Percentiles rank a stretch among this genome's conserved stretches.
Conservation (phyloP, 2,888 invertebrate species). For the Rapana venosa region DNA sequence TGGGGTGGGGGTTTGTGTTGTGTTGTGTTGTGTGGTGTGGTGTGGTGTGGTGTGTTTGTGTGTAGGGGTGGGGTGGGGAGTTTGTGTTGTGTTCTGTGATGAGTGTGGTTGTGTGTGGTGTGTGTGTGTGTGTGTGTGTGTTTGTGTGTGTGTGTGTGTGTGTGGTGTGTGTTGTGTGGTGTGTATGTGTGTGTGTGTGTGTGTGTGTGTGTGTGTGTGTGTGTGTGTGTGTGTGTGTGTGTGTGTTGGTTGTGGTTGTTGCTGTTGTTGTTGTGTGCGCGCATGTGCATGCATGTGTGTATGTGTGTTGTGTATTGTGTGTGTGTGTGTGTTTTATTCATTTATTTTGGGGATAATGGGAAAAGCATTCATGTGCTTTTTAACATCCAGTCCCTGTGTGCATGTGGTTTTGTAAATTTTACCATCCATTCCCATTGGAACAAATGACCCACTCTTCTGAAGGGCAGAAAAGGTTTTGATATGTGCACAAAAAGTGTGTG, state of each 20-base stretch:
- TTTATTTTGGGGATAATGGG: no score
- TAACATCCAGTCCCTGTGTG: no score
- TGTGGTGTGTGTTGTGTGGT: not conserved
- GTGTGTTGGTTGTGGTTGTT: not conserved
- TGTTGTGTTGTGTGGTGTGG: no score
- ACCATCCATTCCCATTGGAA: no score
- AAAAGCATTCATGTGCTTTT: no score
- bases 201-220: slow-evolving; percentile 25
- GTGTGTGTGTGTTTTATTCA: no score
- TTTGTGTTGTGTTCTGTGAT: not conserved
- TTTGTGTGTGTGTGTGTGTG: not conserved
- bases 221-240: slow-evolving; percentile 16
- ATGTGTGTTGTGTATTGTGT: no score
- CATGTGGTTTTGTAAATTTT: no score
- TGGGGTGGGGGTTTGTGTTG: not conserved
- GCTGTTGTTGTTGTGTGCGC: not conserved
- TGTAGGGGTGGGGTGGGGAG: no score
- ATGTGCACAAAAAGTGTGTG: slow-evolving; percentile 1
- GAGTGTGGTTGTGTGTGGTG: not conserved
- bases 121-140: no score
- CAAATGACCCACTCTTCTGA: no score
- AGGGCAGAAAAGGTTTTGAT: not conserved
- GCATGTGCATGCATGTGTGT: not conserved
- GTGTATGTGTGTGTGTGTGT: not conserved
- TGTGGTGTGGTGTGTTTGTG: no score